Evolutionary conservation across 1,140 invertebrate genomes (phyloP), one percentile per base, ranked within the genome.

Genomic region (Acyrthosiphon pisum): DNA sequence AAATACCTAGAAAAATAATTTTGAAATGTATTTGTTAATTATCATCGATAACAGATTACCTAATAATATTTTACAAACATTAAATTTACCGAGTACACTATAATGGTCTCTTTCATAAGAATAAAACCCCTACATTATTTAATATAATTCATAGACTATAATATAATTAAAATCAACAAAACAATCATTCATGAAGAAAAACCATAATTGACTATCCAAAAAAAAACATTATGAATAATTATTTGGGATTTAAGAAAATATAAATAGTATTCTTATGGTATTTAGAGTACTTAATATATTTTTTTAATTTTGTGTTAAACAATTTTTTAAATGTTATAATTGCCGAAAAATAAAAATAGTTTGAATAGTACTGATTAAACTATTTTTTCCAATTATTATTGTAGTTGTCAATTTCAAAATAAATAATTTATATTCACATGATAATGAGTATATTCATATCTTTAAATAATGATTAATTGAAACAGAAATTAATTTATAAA

Each of bases 51-150:
- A 93, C 91, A 93, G 81, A 93, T 84, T 93, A 93, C 68, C 81
- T 93, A 93, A 91, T 91, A 91, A 93, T 93, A 93, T 93, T 93
- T 93, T 93, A 93, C 91, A 93, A 93, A 86, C 86, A 93, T 93
- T 93, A 86, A 93, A 86, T 93, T 84, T 86, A 86, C 35, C 30
- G 22, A 93, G 91, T 86, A 93, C 81, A 41, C 91, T 93, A 41
- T 53, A 93, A 53, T 93, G 44, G 91, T 93, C 7, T 53, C 26
- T 86, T n/a, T 84, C 91, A 86, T 93, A 93, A 56, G 81, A 93
- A 53, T 86, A 30, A 91, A 93, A 86, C 81, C 81, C 91, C 91
- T 93, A 93, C 81, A 20, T 93, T 50, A 84, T 91, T 92, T 60
- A 50, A 84, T 93, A 93, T 93, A 93, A 93, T 93, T 93, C 91